Conservation (phyloP, 1,140 invertebrate genomes). For the Ceratina australensis region DNA sequence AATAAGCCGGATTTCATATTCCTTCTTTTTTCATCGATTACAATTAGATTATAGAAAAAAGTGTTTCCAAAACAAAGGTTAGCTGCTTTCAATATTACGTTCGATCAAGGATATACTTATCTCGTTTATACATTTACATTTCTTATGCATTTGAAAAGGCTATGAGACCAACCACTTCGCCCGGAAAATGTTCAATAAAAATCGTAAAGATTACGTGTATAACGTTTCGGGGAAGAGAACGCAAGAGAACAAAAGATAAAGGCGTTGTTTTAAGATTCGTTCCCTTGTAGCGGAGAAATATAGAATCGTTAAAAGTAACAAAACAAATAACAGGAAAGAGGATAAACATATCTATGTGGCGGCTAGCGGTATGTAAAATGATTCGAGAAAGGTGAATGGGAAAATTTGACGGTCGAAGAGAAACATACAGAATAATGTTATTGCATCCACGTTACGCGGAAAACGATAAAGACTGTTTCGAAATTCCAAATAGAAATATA, state of each 20-base stretch:
- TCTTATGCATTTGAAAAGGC: too few species aligned
- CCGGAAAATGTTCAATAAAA: background rate
- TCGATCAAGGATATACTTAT: too few species aligned
- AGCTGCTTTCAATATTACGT: too few species aligned
- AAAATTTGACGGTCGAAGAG: slow-evolving; percentile 12
- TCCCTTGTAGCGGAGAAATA: background rate
- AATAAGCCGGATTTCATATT: too few species aligned
- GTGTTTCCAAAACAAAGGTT: too few species aligned
- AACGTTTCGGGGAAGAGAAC: background rate
- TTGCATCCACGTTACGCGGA: background rate
- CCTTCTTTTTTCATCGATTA: too few species aligned
- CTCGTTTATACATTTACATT: too few species aligned
- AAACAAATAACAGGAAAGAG: slow-evolving; percentile 26
- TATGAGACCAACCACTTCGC: too few species aligned
- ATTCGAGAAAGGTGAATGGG: slow-evolving; percentile 10
- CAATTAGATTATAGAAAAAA: too few species aligned
- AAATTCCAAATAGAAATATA: background rate
- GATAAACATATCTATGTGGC: slow-evolving; percentile 10
- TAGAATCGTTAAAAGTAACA: slow-evolving; percentile 34
- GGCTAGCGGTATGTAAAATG: background rate
- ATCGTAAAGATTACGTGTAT: background rate
- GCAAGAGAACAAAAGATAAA: background rate
- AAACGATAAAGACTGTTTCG: background rate
- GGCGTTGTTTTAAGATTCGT: background rate
- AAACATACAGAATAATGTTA: slow-evolving; percentile 21